Evolutionary conservation across 2,888 invertebrate genomes (phyloP).

Genomic region (Drosophila fungiperda): DNA sequence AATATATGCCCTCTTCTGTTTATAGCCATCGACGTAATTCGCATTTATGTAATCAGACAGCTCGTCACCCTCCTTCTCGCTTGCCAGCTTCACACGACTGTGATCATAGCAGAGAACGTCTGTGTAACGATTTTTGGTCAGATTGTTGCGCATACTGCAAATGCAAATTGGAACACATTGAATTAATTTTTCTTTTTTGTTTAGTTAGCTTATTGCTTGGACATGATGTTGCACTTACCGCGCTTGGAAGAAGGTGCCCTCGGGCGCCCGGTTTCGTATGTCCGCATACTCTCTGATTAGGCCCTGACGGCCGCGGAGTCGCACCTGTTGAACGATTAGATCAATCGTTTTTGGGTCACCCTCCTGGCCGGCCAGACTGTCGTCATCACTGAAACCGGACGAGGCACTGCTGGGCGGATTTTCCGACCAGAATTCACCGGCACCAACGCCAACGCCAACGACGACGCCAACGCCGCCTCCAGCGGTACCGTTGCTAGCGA

Average conservation of each 20-base stretch:
- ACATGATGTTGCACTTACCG: constrained; percentile 86
- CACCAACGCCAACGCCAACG: constrained; percentile 8
- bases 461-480: constrained; percentile 53
- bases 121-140: constrained; percentile 95
- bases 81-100: constrained; percentile 94
- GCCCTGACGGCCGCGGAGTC: constrained; percentile 91
- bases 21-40: constrained; percentile 99
- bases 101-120: constrained; percentile 99
- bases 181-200: not conserved
- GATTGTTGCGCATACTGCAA: constrained; percentile 88
- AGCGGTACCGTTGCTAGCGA: constrained; percentile 64
- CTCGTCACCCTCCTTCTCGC: constrained; percentile 89
- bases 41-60: constrained; percentile 98
- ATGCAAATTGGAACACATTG: not conserved
- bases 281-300: constrained; percentile 95
- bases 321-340: constrained; percentile 87
- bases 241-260: constrained; percentile 95
- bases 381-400: constrained; percentile 96
- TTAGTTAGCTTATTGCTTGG: not conserved
- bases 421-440: constrained; percentile 85
- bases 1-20: constrained; percentile 98
- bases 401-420: constrained; percentile 91
- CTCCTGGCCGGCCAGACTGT: constrained; percentile 91
- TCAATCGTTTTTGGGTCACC: constrained; percentile 90
- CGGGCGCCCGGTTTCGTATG: constrained; percentile 92